phyloP scores from a whole-genome alignment of 92 coral and sea anemone genomes.

The Nematostella vectensis region DNA sequence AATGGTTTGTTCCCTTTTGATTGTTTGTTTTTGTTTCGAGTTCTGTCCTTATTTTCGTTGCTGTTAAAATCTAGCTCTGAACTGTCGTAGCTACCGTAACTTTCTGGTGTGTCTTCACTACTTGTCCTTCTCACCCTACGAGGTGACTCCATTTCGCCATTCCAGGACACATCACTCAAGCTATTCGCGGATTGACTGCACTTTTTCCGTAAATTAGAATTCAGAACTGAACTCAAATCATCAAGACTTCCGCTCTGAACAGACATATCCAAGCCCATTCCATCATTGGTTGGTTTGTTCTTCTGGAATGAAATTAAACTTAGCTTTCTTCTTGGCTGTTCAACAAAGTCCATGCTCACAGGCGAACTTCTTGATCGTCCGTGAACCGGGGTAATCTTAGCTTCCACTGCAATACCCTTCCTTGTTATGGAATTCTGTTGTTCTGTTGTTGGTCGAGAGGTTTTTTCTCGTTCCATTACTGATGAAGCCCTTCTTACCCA shows the following conservation, averaged over 20 bases:
- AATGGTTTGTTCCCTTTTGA: neutral
- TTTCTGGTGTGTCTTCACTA: conserved; percentile 13
- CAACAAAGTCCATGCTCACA: neutral
- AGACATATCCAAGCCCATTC: neutral
- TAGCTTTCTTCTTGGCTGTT: neutral
- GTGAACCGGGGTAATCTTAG: neutral
- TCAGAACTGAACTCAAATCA: neutral
- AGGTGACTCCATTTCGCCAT: neutral
- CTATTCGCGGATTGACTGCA: conserved; percentile 2
- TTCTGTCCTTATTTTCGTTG: conserved; percentile 8
- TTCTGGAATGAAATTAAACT: neutral
- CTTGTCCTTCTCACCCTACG: conserved; percentile 7
- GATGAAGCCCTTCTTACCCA: conserved; percentile 31
- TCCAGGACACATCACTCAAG: neutral
- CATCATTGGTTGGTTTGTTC: neutral
- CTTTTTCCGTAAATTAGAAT: neutral
- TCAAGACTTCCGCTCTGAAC: neutral
- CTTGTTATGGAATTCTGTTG: neutral
- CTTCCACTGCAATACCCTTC: neutral
- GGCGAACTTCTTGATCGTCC: conserved; percentile 5
- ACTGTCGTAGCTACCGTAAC: conserved; percentile 10
- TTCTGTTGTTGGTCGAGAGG: neutral
- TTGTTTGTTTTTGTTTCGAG: conserved; percentile 6
- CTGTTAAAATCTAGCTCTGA: conserved; percentile 24
- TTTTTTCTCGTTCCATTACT: conserved; percentile 1